These are phyloP conservation scores for Limanda limanda DNA, from an alignment of 2,113 vertebrate genomes.

Conservation along the genomic window DNA sequence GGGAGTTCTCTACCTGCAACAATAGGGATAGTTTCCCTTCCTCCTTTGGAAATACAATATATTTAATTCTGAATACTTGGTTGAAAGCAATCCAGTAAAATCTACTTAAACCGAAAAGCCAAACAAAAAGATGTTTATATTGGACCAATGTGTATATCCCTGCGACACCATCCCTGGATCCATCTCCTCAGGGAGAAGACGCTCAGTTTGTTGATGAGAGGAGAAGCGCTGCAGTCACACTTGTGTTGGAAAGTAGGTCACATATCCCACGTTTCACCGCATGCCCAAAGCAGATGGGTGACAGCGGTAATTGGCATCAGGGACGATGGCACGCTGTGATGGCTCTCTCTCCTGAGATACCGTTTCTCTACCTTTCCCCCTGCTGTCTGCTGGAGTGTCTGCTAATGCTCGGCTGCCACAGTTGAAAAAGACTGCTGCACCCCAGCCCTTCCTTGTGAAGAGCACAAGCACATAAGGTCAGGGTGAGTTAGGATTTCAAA, in stretches of 20 bases:
- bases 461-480: slow-evolving; percentile 48
- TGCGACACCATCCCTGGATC: slow-evolving; percentile 15
- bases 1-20: not conserved
- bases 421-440: slow-evolving; percentile 12
- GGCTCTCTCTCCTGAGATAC: slow-evolving; percentile 58
- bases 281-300: slow-evolving; percentile 74
- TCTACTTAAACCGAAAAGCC: slow-evolving; percentile 4
- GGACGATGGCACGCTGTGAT: slow-evolving; percentile 52
- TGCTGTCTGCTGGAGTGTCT: slow-evolving; percentile 46
- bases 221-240: slow-evolving; percentile 59
- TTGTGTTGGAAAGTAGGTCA: slow-evolving; percentile 75
- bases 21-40: too few relatives aligned
- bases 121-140: slow-evolving; percentile 23
- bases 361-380: slow-evolving; percentile 43
- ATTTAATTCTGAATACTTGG: not conserved
- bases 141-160: slow-evolving; percentile 17
- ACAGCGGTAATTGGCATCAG: slow-evolving; percentile 77
- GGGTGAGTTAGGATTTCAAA: slow-evolving; percentile 30
- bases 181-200: slow-evolving; percentile 26
- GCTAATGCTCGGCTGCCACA: slow-evolving; percentile 36
- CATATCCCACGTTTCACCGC: slow-evolving; percentile 65
- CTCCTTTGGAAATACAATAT: not conserved
- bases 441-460: not conserved
- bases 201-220: slow-evolving; percentile 58
- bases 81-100: not conserved